Base-by-base conservation (phyloP, 2,113 vertebrate genomes). In the Aegotheles bennettii region DNA sequence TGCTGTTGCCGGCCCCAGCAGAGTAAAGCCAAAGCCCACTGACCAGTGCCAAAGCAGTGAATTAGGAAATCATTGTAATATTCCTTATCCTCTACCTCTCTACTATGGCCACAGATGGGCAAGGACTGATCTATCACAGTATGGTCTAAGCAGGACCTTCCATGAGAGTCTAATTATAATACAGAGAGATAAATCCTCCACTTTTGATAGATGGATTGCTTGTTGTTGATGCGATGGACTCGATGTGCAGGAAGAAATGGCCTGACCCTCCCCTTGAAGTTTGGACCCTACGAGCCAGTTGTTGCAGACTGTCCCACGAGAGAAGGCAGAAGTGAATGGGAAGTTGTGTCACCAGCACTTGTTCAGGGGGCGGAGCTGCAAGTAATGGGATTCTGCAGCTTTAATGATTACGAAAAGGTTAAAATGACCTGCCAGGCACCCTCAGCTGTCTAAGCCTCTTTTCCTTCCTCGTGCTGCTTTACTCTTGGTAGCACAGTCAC, bases 381-480 rank as follows among this genome's bases (percentile, higher is more conserved):
- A 96, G 93, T 96, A 96, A 97, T 96, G 90, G 93, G 96, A 97
- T 97, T 97, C 95, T 95, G 87, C 89, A 93, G 95, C 95, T 96
- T 96, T 97, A 95, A 97, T 84, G 94, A 97, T 97, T 96, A 96
- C 1, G 82, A 96, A 97, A 98, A 96, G 96, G 97, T 98, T 97
- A 97, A 97, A 97, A 96, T 97, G 96, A 96, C 97, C 97, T 96
- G 97, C 94, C 96, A 94, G 95, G 88, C 91, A 93, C 95, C 94
- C 95, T 96, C 94, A 96, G 94, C 89, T 89, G 78, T 94, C 95
- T 95, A 99, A 99, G 98, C 98, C 96, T 98, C 98, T 98, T 98
- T 98, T 96, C 93, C 94, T 98, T 97, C 98, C 98, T 98, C 98
- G 97, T 98, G 98, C 98, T 98, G 95, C 96, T 97, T 97, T 99